These are phyloP conservation scores for Lissocephala sabroskyi DNA, from an alignment of 2,888 invertebrate genomes.

Conservation along the genomic window DNA sequence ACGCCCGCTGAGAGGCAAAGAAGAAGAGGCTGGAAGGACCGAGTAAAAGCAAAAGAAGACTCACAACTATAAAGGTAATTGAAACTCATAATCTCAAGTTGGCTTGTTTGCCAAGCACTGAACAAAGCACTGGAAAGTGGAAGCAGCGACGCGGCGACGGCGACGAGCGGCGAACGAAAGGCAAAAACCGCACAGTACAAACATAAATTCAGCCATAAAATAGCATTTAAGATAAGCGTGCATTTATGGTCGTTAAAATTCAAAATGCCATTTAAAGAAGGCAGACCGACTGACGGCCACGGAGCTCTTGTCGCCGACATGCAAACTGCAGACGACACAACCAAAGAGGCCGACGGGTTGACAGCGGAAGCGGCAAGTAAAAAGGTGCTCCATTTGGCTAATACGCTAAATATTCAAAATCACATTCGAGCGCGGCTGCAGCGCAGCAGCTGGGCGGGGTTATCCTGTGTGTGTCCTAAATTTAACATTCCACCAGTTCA, in stretches of 20 bases:
- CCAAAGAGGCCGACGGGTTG: not conserved
- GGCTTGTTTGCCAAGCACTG: too few species aligned
- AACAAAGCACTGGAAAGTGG: too few species aligned
- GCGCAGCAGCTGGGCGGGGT: too few species aligned
- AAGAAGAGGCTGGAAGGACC: too few species aligned
- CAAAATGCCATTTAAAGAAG: slow-evolving; percentile 60
- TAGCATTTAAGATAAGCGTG: slow-evolving; percentile 65
- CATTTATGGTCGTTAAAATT: slow-evolving; percentile 66
- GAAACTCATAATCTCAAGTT: slow-evolving; percentile 46
- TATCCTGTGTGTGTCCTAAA: not conserved
- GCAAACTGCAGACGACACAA: slow-evolving; percentile 26
- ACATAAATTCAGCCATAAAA: slow-evolving; percentile 61
- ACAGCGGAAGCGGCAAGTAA: slow-evolving; percentile 60
- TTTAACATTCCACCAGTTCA: too few species aligned
- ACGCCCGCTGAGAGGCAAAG: too few species aligned
- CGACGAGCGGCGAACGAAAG: not conserved
- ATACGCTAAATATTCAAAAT: slow-evolving; percentile 66
- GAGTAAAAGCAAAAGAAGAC: too few species aligned
- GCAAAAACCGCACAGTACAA: not conserved
- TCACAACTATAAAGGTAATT: slow-evolving; percentile 42
- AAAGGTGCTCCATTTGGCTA: slow-evolving; percentile 60
- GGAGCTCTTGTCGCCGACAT: slow-evolving; percentile 3
- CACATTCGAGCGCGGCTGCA: slow-evolving; percentile 34
- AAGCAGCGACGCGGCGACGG: too few species aligned
- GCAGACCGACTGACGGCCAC: slow-evolving; percentile 12